Base-by-base conservation (phyloP, 2,888 invertebrate genomes). In the Campoletis raptor region DNA sequence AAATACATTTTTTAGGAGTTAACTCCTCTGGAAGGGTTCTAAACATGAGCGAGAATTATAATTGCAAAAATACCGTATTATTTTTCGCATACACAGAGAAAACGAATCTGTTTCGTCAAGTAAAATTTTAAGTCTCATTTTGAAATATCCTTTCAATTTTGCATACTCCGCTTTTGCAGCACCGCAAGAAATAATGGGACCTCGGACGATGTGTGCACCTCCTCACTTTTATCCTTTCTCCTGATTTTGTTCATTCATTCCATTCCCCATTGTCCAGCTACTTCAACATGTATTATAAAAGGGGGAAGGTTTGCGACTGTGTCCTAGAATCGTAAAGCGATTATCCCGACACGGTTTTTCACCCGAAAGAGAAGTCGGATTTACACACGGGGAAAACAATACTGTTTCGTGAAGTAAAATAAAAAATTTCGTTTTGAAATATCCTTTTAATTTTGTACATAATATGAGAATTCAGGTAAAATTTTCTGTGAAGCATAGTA, bases 181-280 rank as follows among this genome's bases (percentile, higher is more conserved):
- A 79, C 89, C 88, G 89, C 94, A 94, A 94, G 94, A 94, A 94
- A 93, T 93, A 93, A 92, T 91, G 92, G 92, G 89, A 87, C 87
- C 91, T 90, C 90, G 89, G 87, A 89, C 90, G 91, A 89, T 88
- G 89, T 88, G 85, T 86, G 83, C 83, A 88, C 85, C 83, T 73
- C 57, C 83, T 82, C 85, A 79, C 54, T 83, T 83, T 78, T 81
- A 86, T 74, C 76, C 70, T 74, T 77, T 36, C 40, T 45, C 83
- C 57, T 77, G 73, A 37, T 74, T 70, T 36, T 66, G 30, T 84
- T 83, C 83, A 64, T 82, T 80, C 78, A 30, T 45, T 81, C 77
- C n/a, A 37, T 81, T 37, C 54, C 61, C 54, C 52, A 12, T 69
- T 61, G 54, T 67, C 48, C 52, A 21, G 48, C 57, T 67, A 57